phyloP scores from a whole-genome alignment of 2,888 invertebrate genomes.

The Netelia melanura region DNA sequence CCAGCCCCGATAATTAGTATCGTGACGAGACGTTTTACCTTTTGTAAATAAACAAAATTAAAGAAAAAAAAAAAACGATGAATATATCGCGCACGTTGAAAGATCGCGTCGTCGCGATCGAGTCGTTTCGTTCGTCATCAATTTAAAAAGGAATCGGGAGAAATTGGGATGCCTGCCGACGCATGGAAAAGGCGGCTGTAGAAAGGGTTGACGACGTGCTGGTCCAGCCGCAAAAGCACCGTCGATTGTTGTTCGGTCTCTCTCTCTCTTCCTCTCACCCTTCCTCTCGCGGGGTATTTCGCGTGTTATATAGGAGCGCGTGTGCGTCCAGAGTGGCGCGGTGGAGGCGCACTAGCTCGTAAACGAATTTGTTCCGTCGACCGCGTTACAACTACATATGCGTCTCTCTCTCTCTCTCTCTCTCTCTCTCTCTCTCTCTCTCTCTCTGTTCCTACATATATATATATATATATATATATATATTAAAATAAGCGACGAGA shows the following conservation, averaged over 20 bases:
- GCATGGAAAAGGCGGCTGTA: constrained; percentile 17
- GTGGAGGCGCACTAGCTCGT: constrained; percentile 62
- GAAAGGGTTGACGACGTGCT: constrained; percentile 46
- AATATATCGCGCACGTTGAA: constrained; percentile 17
- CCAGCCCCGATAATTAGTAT: too few relatives aligned
- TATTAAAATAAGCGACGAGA: constrained; percentile 27
- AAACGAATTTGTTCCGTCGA: constrained; percentile 73
- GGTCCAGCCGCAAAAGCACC: constrained; percentile 40
- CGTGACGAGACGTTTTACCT: too few relatives aligned
- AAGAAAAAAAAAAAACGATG: not conserved
- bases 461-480: constrained; percentile 18
- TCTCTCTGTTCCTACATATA: not conserved
- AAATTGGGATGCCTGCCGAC: constrained; percentile 1
- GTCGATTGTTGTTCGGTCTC: constrained; percentile 54
- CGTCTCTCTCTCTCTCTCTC: not conserved
- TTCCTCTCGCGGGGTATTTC: constrained; percentile 14
- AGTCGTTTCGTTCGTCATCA: constrained; percentile 57
- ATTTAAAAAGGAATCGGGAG: constrained; percentile 24
- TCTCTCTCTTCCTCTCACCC: not conserved
- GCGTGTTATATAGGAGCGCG: constrained; percentile 27
- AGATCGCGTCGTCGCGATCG: constrained; percentile 51
- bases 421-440: not conserved
- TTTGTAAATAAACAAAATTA: too few relatives aligned
- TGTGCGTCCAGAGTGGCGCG: constrained; percentile 39
- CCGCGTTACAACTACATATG: constrained; percentile 61